A percentile compares a stretch with the other conserved stretches of the same genome.
Conservation (phyloP, 2,888 invertebrate genomes). For the Eustalomyia histrio region DNA sequence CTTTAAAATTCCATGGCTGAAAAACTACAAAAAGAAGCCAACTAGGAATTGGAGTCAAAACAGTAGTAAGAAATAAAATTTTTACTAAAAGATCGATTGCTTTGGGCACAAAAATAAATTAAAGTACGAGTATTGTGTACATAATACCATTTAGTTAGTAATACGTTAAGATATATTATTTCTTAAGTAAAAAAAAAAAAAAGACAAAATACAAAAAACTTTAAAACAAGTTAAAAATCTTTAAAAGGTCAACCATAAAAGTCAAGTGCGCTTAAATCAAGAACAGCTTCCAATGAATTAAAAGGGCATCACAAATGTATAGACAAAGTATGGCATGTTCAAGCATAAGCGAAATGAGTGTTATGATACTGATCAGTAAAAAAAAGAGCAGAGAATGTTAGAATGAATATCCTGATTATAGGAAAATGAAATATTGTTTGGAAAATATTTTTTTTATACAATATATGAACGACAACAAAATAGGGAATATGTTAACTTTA, state of each 20-base stretch:
- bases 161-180: slow-evolving; percentile 45
- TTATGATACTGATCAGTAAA: slow-evolving; percentile 57
- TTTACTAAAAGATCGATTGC: slow-evolving; percentile 58
- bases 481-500: neutral
- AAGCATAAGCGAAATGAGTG: slow-evolving; percentile 61
- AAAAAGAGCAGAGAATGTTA: slow-evolving; percentile 37
- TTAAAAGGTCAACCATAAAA: slow-evolving; percentile 60
- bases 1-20: slow-evolving; percentile 57
- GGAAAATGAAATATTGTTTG: neutral
- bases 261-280: slow-evolving; percentile 66
- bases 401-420: slow-evolving; percentile 27
- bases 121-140: slow-evolving; percentile 32
- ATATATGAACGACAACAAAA: neutral
- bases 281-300: slow-evolving; percentile 65
- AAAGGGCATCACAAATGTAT: slow-evolving; percentile 48
- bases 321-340: slow-evolving; percentile 46
- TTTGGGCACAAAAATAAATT: slow-evolving; percentile 41
- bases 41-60: slow-evolving; percentile 29
- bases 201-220: neutral
- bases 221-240: slow-evolving; percentile 59
- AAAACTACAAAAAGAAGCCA: slow-evolving; percentile 17
- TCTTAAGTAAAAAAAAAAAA: neutral
- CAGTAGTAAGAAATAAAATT: slow-evolving; percentile 62
- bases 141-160: slow-evolving; percentile 30
- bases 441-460: neutral